Evolutionary conservation across 1,140 invertebrate genomes (phyloP).

Genomic region (Drosophila subobscura): DNA sequence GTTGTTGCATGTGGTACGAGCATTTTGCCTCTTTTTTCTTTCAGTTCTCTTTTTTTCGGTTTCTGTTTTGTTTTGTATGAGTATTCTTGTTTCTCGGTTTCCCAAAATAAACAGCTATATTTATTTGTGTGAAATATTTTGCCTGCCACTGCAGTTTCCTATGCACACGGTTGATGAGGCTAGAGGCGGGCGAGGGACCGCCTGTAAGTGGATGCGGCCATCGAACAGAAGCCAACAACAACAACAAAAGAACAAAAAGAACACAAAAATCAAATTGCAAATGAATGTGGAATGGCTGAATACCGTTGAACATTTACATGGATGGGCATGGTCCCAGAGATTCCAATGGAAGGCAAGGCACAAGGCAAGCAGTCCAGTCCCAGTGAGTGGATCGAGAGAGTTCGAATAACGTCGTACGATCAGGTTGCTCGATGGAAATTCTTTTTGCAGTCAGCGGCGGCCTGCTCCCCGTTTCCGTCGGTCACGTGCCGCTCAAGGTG

Average conservation of each 20-base stretch:
- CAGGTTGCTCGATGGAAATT: conserved; percentile 46
- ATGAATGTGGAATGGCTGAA: background rate
- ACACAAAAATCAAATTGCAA: conserved; percentile 21
- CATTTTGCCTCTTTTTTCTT: background rate
- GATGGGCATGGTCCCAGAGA: conserved; percentile 5
- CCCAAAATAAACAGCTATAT: conserved; percentile 48
- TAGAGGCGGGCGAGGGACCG: too few relatives aligned
- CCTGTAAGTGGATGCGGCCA: conserved; percentile 35
- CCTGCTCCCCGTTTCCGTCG: background rate
- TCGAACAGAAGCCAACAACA: conserved; percentile 28
- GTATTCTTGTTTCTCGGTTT: conserved; percentile 32
- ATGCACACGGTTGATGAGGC: conserved; percentile 24
- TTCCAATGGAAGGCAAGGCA: conserved; percentile 7
- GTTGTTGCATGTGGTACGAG: background rate
- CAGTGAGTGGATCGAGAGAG: background rate
- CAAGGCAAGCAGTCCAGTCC: background rate
- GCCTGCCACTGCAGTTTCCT: conserved; percentile 41
- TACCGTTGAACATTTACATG: conserved; percentile 26
- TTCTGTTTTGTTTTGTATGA: background rate
- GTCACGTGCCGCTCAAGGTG: conserved; percentile 61
- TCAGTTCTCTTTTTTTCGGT: background rate
- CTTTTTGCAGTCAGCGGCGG: conserved; percentile 5
- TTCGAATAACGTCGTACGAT: conserved; percentile 31
- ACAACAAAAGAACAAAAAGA: conserved; percentile 6
- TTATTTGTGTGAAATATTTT: conserved; percentile 50